Base-by-base conservation (phyloP, 2,888 invertebrate species). In the Acleris holmiana region DNA sequence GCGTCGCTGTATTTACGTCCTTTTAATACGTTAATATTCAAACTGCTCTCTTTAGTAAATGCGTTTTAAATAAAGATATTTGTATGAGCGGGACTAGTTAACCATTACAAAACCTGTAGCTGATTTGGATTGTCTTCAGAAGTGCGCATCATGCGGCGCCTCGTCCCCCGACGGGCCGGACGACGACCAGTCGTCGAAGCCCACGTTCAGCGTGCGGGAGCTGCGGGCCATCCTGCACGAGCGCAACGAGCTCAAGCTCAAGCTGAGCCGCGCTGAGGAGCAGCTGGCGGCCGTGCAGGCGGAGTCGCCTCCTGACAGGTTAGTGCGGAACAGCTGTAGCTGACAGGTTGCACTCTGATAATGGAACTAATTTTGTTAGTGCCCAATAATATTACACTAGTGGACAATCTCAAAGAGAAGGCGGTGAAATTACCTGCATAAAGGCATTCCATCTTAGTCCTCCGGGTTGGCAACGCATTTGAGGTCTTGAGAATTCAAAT, bases 221-320 rank as follows among this genome's bases (percentile, higher is more conserved):
- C 91, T 98, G 21, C 95, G 97, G 74, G 97, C 97, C 76, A 97
- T 98, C 70, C 89, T 98, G 25, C 95, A 96, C 83, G 99, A 99
- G 90, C 94, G 99, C 66, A 99, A 99, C 89, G 97, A 98, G 82
- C 93, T 99, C 61, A 98, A 98, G 81, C 96, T 97, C n/a, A 95
- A 96, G 80, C 96, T 99, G 58, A 96, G 96, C 78, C 97, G 98
- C 80, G 94, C 99, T n/a, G 98, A 98, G 85, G 98, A 99, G 76
- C 98, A 99, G 87, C 87, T 99, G 71, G 96, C 95, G 70, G 93
- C 95, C 61, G 94, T 95, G 79, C 94, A 96, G 83, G 94, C 85
- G 1, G 88, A 85, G 50, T 84, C 83, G 50, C 84, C 80, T 68
- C 86, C 83, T 0, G 90, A 91, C 69, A 91, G 91, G 89, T 90